These are phyloP conservation scores for Enteromius treurensis DNA, from an alignment of 2,797 vertebrate species.

Conservation along the genomic window DNA sequence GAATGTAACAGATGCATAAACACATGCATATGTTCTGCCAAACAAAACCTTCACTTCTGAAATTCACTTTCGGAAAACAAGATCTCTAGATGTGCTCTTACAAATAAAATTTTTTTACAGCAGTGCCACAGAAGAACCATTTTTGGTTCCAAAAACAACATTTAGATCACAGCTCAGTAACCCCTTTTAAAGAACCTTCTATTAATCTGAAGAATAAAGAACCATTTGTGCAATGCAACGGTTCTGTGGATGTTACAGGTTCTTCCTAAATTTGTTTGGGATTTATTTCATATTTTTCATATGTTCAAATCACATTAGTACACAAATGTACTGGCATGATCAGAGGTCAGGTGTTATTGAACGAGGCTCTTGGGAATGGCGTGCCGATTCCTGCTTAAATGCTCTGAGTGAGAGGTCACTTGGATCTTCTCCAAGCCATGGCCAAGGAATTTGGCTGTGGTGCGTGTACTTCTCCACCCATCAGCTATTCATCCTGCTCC, in stretches of 20 bases:
- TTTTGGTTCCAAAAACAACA: neutral
- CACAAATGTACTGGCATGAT: conserved; percentile 41
- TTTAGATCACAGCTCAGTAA: neutral
- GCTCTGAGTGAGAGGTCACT: conserved; percentile 46
- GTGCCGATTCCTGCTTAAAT: conserved; percentile 49
- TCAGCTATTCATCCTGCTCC: conserved; percentile 43
- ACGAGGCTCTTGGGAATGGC: conserved; percentile 37
- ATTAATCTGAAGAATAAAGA: neutral
- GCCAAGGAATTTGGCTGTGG: conserved; percentile 48
- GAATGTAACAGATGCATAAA: neutral
- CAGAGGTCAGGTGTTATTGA: conserved; percentile 44
- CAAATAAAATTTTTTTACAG: neutral
- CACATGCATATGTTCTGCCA: neutral
- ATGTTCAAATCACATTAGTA: conserved; percentile 14
- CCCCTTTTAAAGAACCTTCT: neutral
- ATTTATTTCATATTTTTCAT: neutral
- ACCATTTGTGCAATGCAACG: neutral
- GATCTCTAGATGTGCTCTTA: neutral
- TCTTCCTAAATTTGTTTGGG: neutral
- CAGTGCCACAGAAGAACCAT: neutral
- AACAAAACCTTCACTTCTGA: neutral
- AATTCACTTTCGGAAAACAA: neutral
- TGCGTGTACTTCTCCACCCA: conserved; percentile 35
- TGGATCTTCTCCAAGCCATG: conserved; percentile 44
- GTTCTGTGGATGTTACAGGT: neutral